Percentiles rank a stretch among this genome's conserved stretches.
Conservation (phyloP, 1,140 invertebrate genomes). For the Marisa cornuarietis region DNA sequence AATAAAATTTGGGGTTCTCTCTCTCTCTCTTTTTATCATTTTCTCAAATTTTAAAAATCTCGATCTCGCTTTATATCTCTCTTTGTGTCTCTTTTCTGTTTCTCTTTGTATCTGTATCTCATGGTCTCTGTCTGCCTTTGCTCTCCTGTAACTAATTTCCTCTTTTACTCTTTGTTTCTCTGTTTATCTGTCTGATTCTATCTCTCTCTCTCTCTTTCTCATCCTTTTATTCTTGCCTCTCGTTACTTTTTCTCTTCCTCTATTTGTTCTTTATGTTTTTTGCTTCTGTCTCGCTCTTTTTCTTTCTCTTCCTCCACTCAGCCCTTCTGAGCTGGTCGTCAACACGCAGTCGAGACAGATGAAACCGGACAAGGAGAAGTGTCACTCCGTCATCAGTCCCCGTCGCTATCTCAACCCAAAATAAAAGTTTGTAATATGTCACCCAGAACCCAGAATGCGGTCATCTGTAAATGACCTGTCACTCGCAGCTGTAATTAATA, state of each 20-base stretch:
- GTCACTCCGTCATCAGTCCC: no score
- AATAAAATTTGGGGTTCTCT: background rate
- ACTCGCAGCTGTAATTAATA: no score
- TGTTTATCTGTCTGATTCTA: background rate
- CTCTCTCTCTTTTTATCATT: no score
- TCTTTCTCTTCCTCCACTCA: background rate
- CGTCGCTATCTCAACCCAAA: no score
- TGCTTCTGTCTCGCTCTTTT: background rate
- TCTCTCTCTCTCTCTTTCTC: conserved; percentile 1
- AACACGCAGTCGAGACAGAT: no score
- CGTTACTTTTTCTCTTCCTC: background rate
- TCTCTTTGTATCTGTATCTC: background rate
- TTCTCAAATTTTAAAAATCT: background rate
- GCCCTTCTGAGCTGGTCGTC: background rate
- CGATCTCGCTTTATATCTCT: background rate
- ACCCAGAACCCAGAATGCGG: no score
- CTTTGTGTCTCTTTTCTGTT: background rate
- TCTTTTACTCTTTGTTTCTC: background rate
- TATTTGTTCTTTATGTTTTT: background rate
- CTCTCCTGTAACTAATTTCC: background rate
- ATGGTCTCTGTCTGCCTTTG: background rate
- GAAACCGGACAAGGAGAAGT: no score
- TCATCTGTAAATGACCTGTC: no score
- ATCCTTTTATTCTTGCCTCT: background rate
- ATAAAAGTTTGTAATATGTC: no score